phyloP scores from a whole-genome alignment of 1,140 invertebrate species.

The Brachionus koreanus region DNA sequence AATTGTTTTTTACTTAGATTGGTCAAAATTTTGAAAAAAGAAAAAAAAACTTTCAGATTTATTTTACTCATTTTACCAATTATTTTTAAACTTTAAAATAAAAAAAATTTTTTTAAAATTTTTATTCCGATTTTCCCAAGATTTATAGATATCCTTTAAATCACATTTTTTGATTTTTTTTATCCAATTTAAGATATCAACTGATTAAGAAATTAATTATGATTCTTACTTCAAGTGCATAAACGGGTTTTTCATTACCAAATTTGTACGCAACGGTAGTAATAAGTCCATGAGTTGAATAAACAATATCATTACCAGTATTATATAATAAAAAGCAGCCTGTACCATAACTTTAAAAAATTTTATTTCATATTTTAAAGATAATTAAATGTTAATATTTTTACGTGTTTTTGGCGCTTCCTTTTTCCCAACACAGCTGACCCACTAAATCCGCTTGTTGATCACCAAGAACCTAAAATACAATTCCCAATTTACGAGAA shows the following conservation, averaged over 20 bases:
- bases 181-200: not conserved
- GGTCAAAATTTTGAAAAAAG: too few relatives aligned
- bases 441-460: conserved; percentile 91
- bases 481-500: not conserved
- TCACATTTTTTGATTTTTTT: not conserved
- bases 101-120: too few relatives aligned
- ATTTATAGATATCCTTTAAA: too few relatives aligned
- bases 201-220: not conserved
- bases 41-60: too few relatives aligned
- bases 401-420: conserved; percentile 86
- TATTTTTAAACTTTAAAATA: too few relatives aligned
- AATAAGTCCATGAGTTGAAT: conserved; percentile 79
- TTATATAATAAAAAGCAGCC: conserved; percentile 95
- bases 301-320: conserved; percentile 72
- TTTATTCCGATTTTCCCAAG: too few relatives aligned
- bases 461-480: conserved; percentile 76
- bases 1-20: too few relatives aligned
- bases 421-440: conserved; percentile 80
- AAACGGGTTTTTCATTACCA: conserved; percentile 70
- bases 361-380: not conserved
- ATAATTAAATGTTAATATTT: not conserved
- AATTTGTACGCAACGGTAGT: conserved; percentile 90
- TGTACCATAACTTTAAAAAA: conserved; percentile 66
- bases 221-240: conserved; percentile 65
- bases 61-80: too few relatives aligned